These are phyloP conservation scores for Orchesella cincta DNA, from an alignment of 1,140 invertebrate genomes.

Conservation along the genomic window DNA sequence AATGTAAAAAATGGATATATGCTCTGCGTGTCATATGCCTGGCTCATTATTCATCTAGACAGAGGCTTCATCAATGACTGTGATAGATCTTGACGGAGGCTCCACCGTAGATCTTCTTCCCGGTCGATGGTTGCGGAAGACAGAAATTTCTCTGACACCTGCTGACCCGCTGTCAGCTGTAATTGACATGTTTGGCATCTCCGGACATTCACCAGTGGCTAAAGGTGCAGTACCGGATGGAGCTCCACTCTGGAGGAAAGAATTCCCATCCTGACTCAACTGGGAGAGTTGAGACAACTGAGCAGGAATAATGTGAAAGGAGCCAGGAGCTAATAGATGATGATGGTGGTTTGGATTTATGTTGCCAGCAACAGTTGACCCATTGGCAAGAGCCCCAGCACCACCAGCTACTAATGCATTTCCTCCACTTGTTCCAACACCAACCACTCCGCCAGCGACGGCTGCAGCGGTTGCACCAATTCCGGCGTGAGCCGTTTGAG, in stretches of 20 bases:
- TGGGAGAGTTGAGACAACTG: conserved; percentile 16
- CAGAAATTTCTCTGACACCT: conserved; percentile 61
- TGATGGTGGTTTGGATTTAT: background rate
- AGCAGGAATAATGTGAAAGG: conserved; percentile 18
- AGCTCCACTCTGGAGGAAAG: background rate
- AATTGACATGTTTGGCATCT: background rate
- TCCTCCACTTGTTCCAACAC: conserved; percentile 6
- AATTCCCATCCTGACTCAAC: background rate
- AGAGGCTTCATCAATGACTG: conserved; percentile 72
- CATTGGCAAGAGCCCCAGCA: background rate
- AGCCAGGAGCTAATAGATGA: conserved; percentile 12
- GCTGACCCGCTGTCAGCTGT: conserved; percentile 48
- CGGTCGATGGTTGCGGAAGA: conserved; percentile 40
- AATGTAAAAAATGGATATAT: background rate
- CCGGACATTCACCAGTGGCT: conserved; percentile 11
- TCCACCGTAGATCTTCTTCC: conserved; percentile 35
- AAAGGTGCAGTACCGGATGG: background rate
- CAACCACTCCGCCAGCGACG: conserved; percentile 38
- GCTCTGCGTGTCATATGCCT: too few species aligned
- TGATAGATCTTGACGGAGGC: conserved; percentile 59
- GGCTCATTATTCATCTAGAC: too few species aligned
- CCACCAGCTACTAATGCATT: background rate
- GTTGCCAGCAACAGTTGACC: conserved; percentile 3
- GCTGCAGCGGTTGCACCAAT: conserved; percentile 51
- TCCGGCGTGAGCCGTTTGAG: conserved; percentile 39